Evolutionary conservation across 2,888 invertebrate species (phyloP).

Genomic region (Aethes cnicana): DNA sequence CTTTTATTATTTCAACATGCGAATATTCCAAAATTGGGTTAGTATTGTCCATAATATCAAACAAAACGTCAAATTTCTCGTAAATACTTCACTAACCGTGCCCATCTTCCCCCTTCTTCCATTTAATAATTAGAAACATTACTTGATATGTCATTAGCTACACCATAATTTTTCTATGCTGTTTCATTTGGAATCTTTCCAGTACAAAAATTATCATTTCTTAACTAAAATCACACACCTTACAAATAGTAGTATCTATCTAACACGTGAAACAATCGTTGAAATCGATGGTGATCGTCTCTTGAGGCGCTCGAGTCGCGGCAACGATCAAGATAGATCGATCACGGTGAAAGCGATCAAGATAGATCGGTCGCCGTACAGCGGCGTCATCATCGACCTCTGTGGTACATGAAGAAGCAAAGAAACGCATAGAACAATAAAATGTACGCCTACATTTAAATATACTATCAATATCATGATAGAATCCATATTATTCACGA

Average conservation of each 20-base stretch:
- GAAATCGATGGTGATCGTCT: slow-evolving; percentile 18
- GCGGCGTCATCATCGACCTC: slow-evolving; percentile 45
- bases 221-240: slow-evolving; percentile 77
- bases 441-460: slow-evolving; percentile 49
- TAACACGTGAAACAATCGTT: slow-evolving; percentile 56
- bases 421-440: slow-evolving; percentile 55
- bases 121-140: slow-evolving; percentile 69
- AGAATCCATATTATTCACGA: slow-evolving; percentile 70
- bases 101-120: slow-evolving; percentile 41
- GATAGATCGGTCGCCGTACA: slow-evolving; percentile 2
- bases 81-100: slow-evolving; percentile 64
- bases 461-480: slow-evolving; percentile 60
- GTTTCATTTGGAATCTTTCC: slow-evolving; percentile 80
- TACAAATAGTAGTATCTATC: slow-evolving; percentile 64
- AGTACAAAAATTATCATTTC: slow-evolving; percentile 60
- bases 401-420: slow-evolving; percentile 57
- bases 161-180: slow-evolving; percentile 58
- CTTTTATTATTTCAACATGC: slow-evolving; percentile 71
- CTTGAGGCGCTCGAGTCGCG: slow-evolving; percentile 27
- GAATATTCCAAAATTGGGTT: slow-evolving; percentile 62
- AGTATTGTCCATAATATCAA: slow-evolving; percentile 72
- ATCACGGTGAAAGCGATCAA: slow-evolving; percentile 31
- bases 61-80: slow-evolving; percentile 56
- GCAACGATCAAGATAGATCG: slow-evolving; percentile 31
- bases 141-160: slow-evolving; percentile 81